These are phyloP conservation scores for Alectoris magna DNA, from an alignment of 2,797 vertebrate species.

Conservation along the genomic window DNA sequence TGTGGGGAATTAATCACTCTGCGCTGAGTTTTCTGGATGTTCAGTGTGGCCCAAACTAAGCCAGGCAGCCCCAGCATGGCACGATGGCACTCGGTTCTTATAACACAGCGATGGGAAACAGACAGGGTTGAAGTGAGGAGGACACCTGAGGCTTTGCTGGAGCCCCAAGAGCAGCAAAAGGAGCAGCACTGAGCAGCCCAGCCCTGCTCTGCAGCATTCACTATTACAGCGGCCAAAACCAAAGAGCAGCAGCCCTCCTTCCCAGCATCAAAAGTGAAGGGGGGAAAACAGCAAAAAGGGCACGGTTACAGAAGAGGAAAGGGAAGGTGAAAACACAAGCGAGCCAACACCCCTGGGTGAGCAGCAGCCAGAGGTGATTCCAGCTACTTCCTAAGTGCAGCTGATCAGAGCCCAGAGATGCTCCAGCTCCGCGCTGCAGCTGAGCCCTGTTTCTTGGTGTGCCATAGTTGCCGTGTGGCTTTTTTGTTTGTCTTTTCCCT, in stretches of 20 bases:
- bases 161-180: not conserved
- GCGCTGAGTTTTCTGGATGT: not conserved
- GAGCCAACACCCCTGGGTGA: not conserved
- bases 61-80: not conserved
- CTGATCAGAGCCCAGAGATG: not conserved
- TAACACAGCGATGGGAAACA: no score
- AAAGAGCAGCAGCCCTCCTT: not conserved
- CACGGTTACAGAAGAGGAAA: not conserved
- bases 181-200: no score
- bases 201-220: no score
- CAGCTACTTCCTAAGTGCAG: not conserved
- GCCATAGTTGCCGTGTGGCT: accelerated
- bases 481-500: no score
- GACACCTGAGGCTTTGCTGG: not conserved
- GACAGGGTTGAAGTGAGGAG: no score
- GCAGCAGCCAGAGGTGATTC: not conserved
- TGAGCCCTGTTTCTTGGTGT: not conserved
- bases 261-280: accelerated
- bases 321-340: not conserved
- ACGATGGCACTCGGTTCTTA: no score
- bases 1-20: not conserved
- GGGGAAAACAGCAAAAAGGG: not conserved
- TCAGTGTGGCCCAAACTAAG: not conserved
- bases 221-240: not conserved
- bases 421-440: not conserved